These are phyloP conservation scores for Anoplopoma fimbria DNA, from an alignment of 2,113 vertebrate genomes.

Conservation along the genomic window DNA sequence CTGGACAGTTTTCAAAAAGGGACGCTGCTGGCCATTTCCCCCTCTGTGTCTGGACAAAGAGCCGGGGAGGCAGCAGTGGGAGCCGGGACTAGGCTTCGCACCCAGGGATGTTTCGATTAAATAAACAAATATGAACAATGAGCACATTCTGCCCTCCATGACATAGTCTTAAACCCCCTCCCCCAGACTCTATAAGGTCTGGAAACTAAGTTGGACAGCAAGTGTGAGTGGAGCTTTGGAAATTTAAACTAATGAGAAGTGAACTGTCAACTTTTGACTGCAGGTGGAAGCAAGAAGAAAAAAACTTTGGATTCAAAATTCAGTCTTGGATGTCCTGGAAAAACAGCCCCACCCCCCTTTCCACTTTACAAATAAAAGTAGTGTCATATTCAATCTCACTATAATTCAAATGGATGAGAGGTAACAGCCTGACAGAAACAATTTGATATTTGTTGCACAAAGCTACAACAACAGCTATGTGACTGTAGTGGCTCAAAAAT, in stretches of 20 bases:
- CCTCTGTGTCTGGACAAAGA: slow-evolving; percentile 80
- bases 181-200: slow-evolving; percentile 54
- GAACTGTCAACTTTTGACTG: slow-evolving; percentile 15
- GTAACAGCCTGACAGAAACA: neutral
- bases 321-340: slow-evolving; percentile 19
- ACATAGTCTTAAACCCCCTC: slow-evolving; percentile 65
- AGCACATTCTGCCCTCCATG: slow-evolving; percentile 82
- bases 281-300: neutral
- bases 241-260: slow-evolving; percentile 12
- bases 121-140: slow-evolving; percentile 85
- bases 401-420: slow-evolving; percentile 9
- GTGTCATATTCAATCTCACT: slow-evolving; percentile 10
- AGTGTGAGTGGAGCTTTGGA: slow-evolving; percentile 35
- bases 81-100: slow-evolving; percentile 64
- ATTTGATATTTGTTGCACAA: slow-evolving; percentile 7
- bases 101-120: slow-evolving; percentile 82
- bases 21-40: slow-evolving; percentile 81
- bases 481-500: slow-evolving; percentile 23
- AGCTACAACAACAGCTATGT: slow-evolving; percentile 5
- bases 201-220: slow-evolving; percentile 41
- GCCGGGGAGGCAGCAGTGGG: slow-evolving; percentile 59
- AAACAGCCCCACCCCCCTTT: slow-evolving; percentile 14
- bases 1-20: slow-evolving; percentile 87
- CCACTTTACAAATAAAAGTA: slow-evolving; percentile 20
- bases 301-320: slow-evolving; percentile 17